Evolutionary conservation across 2,113 vertebrate genomes (phyloP).

Genomic region (Aspidoscelis tigris): DNA sequence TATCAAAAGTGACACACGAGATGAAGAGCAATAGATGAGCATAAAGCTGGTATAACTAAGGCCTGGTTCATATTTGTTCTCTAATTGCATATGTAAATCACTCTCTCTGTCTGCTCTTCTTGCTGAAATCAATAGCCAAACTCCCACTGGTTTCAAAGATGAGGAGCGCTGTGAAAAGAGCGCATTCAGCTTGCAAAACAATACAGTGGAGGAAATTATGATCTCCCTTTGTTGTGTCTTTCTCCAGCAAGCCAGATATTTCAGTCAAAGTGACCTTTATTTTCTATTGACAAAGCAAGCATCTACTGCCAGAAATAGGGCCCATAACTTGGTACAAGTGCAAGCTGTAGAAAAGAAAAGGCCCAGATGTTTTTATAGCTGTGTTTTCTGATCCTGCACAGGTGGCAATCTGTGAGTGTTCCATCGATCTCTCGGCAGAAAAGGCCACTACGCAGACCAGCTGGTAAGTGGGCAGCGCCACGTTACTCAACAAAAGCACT

Average conservation of each 20-base stretch:
- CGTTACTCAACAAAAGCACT: constrained; percentile 1
- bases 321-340: constrained; percentile 6
- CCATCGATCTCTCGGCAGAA: background rate
- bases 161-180: constrained; percentile 15
- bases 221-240: constrained; percentile 19
- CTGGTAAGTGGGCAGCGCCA: constrained; percentile 13
- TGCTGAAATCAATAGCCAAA: constrained; percentile 10
- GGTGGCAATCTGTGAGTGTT: background rate
- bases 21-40: background rate
- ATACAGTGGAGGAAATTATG: constrained; percentile 7
- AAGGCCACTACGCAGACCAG: background rate
- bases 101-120: background rate
- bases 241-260: background rate
- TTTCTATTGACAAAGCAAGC: constrained; percentile 20
- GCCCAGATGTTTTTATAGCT: background rate
- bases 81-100: constrained; percentile 26
- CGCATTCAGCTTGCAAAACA: constrained; percentile 15
- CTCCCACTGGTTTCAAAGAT: constrained; percentile 5
- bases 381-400: accelerated
- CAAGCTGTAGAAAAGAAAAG: background rate
- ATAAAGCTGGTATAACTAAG: background rate
- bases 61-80: background rate
- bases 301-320: constrained; percentile 7
- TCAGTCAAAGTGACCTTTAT: constrained; percentile 32
- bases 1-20: background rate